Conservation (phyloP, 1,140 invertebrate genomes). For the Hesperophylax magnus region DNA sequence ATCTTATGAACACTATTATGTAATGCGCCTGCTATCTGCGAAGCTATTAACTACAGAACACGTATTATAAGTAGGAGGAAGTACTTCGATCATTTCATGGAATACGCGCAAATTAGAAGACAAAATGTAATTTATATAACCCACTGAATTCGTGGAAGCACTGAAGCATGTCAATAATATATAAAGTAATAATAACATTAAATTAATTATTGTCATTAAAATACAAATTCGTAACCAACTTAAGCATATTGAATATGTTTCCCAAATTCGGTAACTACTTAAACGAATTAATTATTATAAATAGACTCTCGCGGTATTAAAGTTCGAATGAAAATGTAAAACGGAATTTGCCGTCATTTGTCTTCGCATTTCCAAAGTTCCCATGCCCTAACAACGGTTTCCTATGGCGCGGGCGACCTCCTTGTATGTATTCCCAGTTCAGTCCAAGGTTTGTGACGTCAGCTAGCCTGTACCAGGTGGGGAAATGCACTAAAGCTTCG, state of each 20-base stretch:
- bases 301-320: not conserved
- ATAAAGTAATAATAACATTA: too few relatives aligned
- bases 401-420: not conserved
- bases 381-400: conserved; percentile 19
- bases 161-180: too few relatives aligned
- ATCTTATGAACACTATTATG: too few relatives aligned
- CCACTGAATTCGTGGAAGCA: too few relatives aligned
- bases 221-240: too few relatives aligned
- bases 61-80: too few relatives aligned
- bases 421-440: conserved; percentile 9
- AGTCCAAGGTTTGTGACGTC: conserved; percentile 62
- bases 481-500: conserved; percentile 63
- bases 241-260: not conserved
- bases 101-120: too few relatives aligned
- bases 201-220: too few relatives aligned
- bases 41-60: too few relatives aligned
- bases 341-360: conserved; percentile 49
- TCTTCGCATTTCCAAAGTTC: conserved; percentile 59
- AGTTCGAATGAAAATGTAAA: conserved; percentile 19
- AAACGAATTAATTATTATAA: conserved; percentile 2
- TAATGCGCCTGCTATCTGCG: too few relatives aligned
- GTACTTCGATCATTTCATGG: too few relatives aligned
- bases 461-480: conserved; percentile 66
- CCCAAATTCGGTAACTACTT: not conserved
- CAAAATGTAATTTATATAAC: too few relatives aligned